phyloP scores from a whole-genome alignment of 2,113 vertebrate genomes.

The Dryoscopus gambensis region DNA sequence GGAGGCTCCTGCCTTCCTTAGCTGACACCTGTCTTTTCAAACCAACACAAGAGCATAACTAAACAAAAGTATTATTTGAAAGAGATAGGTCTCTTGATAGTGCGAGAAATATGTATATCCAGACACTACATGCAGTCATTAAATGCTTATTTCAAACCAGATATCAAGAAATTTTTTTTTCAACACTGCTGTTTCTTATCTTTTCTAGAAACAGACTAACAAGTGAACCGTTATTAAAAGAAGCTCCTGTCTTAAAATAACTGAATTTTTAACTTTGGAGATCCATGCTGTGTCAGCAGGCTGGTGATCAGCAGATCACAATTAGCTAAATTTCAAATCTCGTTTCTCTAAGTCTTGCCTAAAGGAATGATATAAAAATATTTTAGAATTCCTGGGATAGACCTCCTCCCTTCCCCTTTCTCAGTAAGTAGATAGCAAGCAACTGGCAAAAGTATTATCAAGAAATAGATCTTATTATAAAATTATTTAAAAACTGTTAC shows the following conservation, averaged over 20 bases:
- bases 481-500: background rate
- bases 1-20: too few species aligned
- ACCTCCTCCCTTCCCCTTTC: background rate
- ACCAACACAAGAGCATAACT: too few species aligned
- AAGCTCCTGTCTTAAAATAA: background rate
- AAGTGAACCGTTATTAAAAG: background rate
- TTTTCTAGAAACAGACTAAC: background rate
- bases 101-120: background rate
- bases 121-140: background rate
- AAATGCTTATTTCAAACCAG: background rate
- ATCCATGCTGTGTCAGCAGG: background rate
- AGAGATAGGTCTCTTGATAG: background rate
- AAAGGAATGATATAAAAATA: background rate
- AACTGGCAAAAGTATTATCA: background rate
- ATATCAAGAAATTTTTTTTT: background rate
- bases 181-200: background rate
- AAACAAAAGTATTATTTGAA: background rate
- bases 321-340: background rate
- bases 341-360: background rate
- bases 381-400: background rate
- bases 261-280: background rate
- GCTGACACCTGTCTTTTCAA: too few species aligned
- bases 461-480: background rate
- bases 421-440: background rate
- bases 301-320: background rate